A percentile compares a stretch with the other conserved stretches of the same genome.
Evolutionary conservation across 2,797 vertebrate genomes (phyloP).

Genomic region (Lycodopsis pacificus): DNA sequence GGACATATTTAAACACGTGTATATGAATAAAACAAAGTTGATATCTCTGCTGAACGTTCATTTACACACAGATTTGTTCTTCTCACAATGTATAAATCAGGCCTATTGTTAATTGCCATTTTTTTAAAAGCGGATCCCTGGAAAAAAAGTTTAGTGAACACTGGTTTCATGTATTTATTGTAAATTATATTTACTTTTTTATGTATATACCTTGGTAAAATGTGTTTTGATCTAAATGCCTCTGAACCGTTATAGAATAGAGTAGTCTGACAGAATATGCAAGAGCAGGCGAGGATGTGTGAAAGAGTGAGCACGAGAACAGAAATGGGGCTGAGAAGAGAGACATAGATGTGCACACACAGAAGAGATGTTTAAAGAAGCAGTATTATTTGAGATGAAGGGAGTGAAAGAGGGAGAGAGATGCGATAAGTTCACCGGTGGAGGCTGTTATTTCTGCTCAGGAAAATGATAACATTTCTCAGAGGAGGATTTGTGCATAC

Average conservation of each 20-base stretch:
- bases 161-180: neutral
- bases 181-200: neutral
- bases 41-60: neutral
- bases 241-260: conserved; percentile 3
- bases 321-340: neutral
- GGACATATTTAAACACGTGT: neutral
- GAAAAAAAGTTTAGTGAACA: neutral
- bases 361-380: conserved; percentile 64
- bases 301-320: conserved; percentile 13
- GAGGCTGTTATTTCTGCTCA: conserved; percentile 65
- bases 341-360: conserved; percentile 20
- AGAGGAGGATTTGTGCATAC: conserved; percentile 62
- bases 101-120: neutral
- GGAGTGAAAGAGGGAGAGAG: conserved; percentile 57
- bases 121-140: neutral
- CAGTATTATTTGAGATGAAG: conserved; percentile 65
- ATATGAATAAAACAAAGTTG: neutral
- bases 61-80: neutral
- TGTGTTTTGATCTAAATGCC: neutral
- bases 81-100: neutral
- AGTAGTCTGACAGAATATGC: neutral
- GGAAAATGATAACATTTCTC: conserved; percentile 69
- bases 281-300: conserved; percentile 1
- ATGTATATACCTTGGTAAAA: neutral
- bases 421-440: conserved; percentile 60